Base-by-base conservation (phyloP, 2,113 vertebrate genomes). In the Oenanthe oenanthe region DNA sequence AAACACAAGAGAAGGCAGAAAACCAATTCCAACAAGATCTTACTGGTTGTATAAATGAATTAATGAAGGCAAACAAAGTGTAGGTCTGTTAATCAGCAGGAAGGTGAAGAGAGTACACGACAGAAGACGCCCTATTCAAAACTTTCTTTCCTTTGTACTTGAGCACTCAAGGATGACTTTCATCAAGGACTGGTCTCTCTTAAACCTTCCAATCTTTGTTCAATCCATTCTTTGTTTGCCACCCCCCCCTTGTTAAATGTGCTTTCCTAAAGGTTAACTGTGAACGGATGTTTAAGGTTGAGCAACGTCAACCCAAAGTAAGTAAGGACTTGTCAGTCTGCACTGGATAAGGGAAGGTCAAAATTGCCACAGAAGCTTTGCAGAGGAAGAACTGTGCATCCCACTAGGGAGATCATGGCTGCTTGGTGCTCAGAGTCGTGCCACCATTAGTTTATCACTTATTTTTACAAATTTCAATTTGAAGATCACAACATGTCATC, bases 211-310 rank as follows among this genome's bases (percentile, higher is more conserved):
- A 77, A 80, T 85, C 91, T 81, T 83, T 93, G 53, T 40, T 85
- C 88, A 88, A 83, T 57, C 58, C 24, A 22, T 42, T 83, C 71
- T 90, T 93, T 93, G 67, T 92, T 88, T 72, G 79, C 22, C 4
- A 6, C 24, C 10, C 21, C 22, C 6, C 3, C 29, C 47, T 43
- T n/a, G 42, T 66, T 83, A 83, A 77, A 86, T 74, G 50, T 77
- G 38, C 70, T 94, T 57, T 94, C 88, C 79, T 92, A 80, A 93
- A 97, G 88, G 75, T 95, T 94, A 93, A 90, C 63, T 36, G 17
- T 16, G 31, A 92, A 85, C 9, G 36, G 82, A 85, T 83, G 72
- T 94, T 93, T 77, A 91, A 88, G 63, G 88, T 74, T 90, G 75
- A 93, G 67, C 60, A 92, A 93, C 0, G 2, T 83, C 82, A 92